Base-by-base conservation (phyloP, 2,113 vertebrate species). In the Hymenochirus boettgeri region DNA sequence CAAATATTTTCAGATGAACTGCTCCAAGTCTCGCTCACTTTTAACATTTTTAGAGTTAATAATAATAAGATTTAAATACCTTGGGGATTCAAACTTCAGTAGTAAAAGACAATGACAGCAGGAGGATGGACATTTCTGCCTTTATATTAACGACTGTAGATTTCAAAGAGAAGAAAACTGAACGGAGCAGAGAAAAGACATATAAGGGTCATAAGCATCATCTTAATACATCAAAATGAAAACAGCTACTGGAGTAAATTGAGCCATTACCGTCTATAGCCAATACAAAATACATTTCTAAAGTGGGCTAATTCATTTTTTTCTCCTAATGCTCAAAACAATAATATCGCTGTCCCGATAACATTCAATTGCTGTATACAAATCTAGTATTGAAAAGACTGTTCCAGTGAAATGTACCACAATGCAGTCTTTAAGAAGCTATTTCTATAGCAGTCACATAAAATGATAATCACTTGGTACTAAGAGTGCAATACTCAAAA, bases 271-370 rank as follows among this genome's bases (percentile, higher is more conserved):
- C 3, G 15, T 42, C 39, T 42, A n/a, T 42, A 42, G 39, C 3
- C 39, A 42, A 42, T 15, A 7, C 4, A 42, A 42, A 42, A 42
- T 42, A n/a, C n/a, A 42, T 15, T 42, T 42, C 17, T 35, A 13
- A 13, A 42, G 39, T 1, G n/a, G 17, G n/a, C 11, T n/a, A 42
- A 42, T 42, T n/a, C 39, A 15, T 42, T 42, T 42, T 42, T n/a
- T 42, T 42, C 17, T n/a, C 39, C 39, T 42, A 42, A n/a, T 42
- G 39, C 39, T 42, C 39, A 42, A n/a, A 42, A 42, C n/a, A 42
- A 42, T 42, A 2, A 42, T 42, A 2, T 42, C n/a, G 7, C 5
- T 42, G 39, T 13, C 39, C 17, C n/a, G 13, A n/a, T 15, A 42
- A 42, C 17, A 42, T n/a, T 42, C 15, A 42, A 42, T 42, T 17